These are phyloP conservation scores for Dipus sagitta DNA, from an alignment of 2,797 vertebrate species.

Conservation along the genomic window DNA sequence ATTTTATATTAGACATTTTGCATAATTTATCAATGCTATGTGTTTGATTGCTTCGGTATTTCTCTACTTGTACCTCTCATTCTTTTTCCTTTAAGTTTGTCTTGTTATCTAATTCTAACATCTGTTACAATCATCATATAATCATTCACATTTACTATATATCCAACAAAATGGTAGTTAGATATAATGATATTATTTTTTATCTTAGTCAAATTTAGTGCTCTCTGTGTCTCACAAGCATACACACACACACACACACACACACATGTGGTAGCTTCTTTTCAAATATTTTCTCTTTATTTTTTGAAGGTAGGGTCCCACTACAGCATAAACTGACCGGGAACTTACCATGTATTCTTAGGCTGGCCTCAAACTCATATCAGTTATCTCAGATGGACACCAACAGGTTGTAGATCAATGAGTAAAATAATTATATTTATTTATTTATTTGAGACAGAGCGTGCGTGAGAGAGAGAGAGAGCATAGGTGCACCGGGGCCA, in stretches of 20 bases:
- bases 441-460: too few species aligned
- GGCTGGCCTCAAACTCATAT: too few species aligned
- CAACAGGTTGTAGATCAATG: not conserved
- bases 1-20: not conserved
- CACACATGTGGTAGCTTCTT: not conserved
- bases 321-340: too few species aligned
- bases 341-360: too few species aligned
- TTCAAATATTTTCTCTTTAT: too few species aligned
- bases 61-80: not conserved
- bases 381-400: not conserved
- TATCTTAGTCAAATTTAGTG: not conserved
- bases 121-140: conserved; percentile 30
- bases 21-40: not conserved
- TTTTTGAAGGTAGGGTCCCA: too few species aligned
- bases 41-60: not conserved
- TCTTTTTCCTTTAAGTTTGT: conserved; percentile 13
- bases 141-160: not conserved
- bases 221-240: not conserved
- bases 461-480: too few species aligned
- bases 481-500: too few species aligned
- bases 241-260: not conserved
- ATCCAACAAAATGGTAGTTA: conserved; percentile 22
- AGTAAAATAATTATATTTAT: not conserved
- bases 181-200: not conserved
- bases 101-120: not conserved